Conservation (phyloP, 2,888 invertebrate species). For the Euclidia mi region DNA sequence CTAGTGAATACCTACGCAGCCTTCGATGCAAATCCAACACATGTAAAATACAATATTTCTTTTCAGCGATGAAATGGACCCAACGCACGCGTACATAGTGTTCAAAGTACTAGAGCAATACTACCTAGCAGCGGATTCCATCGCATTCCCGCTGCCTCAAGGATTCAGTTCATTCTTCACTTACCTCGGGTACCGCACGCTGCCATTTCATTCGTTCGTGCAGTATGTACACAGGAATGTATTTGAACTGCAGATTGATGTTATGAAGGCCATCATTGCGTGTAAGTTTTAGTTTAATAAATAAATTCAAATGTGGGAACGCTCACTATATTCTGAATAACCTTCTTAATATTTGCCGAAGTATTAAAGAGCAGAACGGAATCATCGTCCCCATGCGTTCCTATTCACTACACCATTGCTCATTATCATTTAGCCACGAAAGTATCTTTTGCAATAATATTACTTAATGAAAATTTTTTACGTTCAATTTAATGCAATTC, state of each 20-base stretch:
- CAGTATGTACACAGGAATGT: conserved; percentile 96
- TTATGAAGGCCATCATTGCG: conserved; percentile 95
- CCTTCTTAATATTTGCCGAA: no score
- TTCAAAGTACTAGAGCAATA: conserved; percentile 95
- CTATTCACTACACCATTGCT: no score
- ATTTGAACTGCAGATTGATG: conserved; percentile 96
- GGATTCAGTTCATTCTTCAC: conserved; percentile 97
- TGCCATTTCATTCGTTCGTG: conserved; percentile 94
- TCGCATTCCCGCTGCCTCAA: conserved; percentile 94
- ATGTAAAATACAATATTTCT: conserved; percentile 7
- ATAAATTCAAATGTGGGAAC: no score
- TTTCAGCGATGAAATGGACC: conserved; percentile 93
- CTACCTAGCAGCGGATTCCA: conserved; percentile 93
- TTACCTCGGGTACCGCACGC: conserved; percentile 94
- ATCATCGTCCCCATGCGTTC: no score
- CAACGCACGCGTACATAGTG: conserved; percentile 92
- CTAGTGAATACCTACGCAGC: no score
- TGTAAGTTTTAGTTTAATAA: conserved; percentile 91
- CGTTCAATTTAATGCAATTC: not conserved
- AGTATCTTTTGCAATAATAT: no score
- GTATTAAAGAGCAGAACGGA: no score
- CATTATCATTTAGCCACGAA: no score
- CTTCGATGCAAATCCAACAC: no score
- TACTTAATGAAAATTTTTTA: no score
- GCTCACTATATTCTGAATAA: no score